Evolutionary conservation across 1,140 invertebrate species (phyloP), one percentile per base, ranked within the genome.

Genomic region (Ladona fulva): DNA sequence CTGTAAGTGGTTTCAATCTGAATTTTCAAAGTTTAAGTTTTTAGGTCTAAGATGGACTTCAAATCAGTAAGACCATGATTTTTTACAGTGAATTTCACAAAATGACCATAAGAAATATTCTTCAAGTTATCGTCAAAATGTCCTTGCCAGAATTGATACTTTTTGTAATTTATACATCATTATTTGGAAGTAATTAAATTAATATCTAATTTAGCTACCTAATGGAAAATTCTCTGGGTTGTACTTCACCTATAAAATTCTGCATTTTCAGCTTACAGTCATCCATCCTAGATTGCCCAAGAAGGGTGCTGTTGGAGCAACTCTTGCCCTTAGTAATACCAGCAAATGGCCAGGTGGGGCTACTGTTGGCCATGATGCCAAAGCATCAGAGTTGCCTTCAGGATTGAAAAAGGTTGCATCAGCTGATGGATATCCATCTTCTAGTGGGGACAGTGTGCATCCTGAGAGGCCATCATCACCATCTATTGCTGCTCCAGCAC

Each of bases 271-370:
- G 91, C 81, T 95, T 78, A 94, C 92, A 0, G 92, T 95, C 24
- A 90, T 94, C 78, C 93, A 94, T 86, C 92, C 92, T 12, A 90
- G 91, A 82, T 88, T 90, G 78, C 79, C 80, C 24, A 79, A 80
- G 75, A 82, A 81, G 59, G 80, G 79, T 0, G 79, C 80, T 77
- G 80, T 42, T 22, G 78, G 25, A 24, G 3, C 52, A 19, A 66
- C 52, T 66, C 52, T 66, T 19, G 12, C 79, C 24, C 52, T 76
- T n/a, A 42, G 76, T 78, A 79, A 79, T 74, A 52, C 22, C 73
- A 22, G 42, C 75, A n/a, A 77, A 79, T 6, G 78, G 76, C 8
- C 78, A 79, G 14, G 29, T 76, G 8, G 77, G 78, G 24, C 80
- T 80, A 25, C 78, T 77, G 74, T 76, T 74, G 14, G 80, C 81